Evolutionary conservation across 2,113 vertebrate genomes (phyloP).

Genomic region (Zosterops borbonicus): DNA sequence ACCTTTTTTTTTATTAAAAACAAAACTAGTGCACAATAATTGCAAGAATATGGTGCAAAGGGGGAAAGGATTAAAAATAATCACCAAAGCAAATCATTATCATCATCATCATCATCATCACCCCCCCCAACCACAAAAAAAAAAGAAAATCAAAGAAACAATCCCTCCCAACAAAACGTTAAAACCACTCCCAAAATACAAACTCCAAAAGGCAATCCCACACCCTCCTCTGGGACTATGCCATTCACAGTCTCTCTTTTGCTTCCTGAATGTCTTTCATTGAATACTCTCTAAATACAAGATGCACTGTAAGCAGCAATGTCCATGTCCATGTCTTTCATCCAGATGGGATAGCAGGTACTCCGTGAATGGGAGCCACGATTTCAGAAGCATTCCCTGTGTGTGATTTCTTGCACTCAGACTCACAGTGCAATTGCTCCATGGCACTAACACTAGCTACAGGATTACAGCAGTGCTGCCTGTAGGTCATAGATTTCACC

Average conservation of each 20-base stretch:
- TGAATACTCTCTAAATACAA: neutral
- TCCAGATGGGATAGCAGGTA: accelerated
- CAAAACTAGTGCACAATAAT: neutral
- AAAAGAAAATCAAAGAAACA: neutral
- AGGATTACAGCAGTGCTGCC: neutral
- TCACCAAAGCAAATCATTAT: neutral
- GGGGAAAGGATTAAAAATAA: neutral
- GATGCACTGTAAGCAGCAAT: neutral
- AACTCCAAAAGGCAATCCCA: accelerated
- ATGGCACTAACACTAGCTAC: neutral
- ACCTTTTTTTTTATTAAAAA: neutral
- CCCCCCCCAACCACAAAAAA: neutral
- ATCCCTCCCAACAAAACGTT: neutral
- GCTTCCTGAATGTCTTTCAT: neutral
- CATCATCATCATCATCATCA: too few relatives aligned
- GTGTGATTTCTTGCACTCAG: neutral
- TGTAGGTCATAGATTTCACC: neutral
- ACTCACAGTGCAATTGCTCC: neutral
- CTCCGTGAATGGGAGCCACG: accelerated
- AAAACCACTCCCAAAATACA: too few relatives aligned
- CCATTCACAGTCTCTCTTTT: neutral
- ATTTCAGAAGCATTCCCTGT: neutral
- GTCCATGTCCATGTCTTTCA: neutral
- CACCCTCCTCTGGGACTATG: neutral
- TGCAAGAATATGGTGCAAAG: neutral